These are phyloP conservation scores for Falco columbarius DNA, from an alignment of 2,797 vertebrate genomes.

Conservation along the genomic window DNA sequence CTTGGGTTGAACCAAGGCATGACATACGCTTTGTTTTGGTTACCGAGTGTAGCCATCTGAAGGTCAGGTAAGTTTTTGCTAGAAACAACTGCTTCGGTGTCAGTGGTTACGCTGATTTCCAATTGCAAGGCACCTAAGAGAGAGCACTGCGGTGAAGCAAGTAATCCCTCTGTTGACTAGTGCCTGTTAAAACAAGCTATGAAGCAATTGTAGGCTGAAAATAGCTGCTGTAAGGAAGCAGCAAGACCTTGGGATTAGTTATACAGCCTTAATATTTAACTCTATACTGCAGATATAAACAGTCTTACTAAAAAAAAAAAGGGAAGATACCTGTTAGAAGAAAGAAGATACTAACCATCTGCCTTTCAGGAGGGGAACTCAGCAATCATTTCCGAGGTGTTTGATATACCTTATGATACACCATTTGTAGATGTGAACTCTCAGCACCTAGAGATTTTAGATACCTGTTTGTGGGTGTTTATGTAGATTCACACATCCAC, in stretches of 20 bases:
- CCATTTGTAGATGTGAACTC: neutral
- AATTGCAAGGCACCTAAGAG: accelerated
- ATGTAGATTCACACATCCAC: neutral
- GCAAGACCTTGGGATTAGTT: neutral
- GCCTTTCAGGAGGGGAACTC: neutral
- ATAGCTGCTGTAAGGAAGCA: neutral
- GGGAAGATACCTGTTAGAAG: neutral
- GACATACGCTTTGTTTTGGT: neutral
- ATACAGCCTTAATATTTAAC: neutral
- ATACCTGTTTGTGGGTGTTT: neutral
- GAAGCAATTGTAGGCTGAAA: neutral
- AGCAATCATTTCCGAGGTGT: neutral
- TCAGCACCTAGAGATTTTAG: neutral
- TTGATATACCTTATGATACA: neutral
- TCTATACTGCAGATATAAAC: neutral
- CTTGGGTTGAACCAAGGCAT: neutral
- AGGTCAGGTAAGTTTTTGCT: neutral
- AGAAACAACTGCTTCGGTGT: neutral
- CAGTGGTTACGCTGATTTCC: neutral
- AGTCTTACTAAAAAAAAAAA: neutral
- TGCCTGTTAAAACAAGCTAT: neutral
- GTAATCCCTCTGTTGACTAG: neutral
- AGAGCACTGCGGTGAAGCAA: neutral
- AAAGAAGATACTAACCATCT: neutral
- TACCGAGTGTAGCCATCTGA: neutral